Evolutionary conservation across 2,797 vertebrate genomes (phyloP).

Genomic region (Cercopithecus hamlyni): DNA sequence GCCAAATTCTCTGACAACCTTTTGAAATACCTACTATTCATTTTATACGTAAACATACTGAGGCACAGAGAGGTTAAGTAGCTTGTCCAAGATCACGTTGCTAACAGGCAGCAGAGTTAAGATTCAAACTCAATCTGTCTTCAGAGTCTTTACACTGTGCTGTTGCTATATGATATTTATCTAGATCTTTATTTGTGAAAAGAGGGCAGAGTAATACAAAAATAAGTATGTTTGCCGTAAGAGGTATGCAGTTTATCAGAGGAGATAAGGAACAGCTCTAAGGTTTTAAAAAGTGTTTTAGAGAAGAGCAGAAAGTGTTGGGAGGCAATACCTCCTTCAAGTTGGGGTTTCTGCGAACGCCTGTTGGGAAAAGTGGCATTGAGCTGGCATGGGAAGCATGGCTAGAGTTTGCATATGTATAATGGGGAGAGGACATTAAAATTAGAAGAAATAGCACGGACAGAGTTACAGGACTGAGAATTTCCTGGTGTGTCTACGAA

Average conservation of each 20-base stretch:
- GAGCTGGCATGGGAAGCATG: background rate
- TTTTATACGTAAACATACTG: background rate
- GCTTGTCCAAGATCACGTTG: background rate
- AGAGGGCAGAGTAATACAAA: background rate
- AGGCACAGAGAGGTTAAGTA: background rate
- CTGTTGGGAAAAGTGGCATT: background rate
- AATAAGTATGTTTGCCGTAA: background rate
- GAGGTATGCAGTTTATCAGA: background rate
- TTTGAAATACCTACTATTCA: constrained; percentile 1
- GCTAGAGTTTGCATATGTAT: background rate
- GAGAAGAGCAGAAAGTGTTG: background rate
- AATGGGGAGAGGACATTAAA: background rate
- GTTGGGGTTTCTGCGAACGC: background rate
- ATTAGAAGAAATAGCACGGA: background rate
- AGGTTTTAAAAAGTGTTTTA: background rate
- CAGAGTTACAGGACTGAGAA: background rate
- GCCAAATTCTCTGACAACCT: background rate
- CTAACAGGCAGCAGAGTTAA: background rate
- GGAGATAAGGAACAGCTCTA: background rate
- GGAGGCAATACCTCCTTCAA: background rate
- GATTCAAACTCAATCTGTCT: constrained; percentile 2
- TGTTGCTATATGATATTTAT: background rate
- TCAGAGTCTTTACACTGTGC: background rate
- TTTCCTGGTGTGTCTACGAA: background rate
- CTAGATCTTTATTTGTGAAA: constrained; percentile 9